Conservation (phyloP, 1,140 invertebrate genomes). For the Hylyphantes graminicola region DNA sequence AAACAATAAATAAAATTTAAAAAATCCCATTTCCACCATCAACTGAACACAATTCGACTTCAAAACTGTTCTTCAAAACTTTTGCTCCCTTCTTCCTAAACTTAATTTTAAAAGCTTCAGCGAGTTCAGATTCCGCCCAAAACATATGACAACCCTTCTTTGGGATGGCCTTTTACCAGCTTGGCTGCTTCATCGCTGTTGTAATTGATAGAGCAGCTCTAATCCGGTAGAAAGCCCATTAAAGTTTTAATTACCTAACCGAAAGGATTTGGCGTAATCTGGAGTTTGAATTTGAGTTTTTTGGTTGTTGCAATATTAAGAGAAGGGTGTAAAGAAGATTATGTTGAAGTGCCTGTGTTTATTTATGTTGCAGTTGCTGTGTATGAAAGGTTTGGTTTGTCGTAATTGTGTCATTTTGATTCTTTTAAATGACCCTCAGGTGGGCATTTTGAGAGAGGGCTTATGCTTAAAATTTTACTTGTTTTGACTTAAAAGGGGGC, state of each 20-base stretch:
- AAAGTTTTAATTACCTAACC: constrained; percentile 59
- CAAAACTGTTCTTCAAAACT: constrained; percentile 4
- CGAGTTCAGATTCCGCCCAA: constrained; percentile 44
- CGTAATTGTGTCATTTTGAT: constrained; percentile 22
- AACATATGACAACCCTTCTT: constrained; percentile 35
- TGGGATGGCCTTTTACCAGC: constrained; percentile 7
- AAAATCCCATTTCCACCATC: background rate
- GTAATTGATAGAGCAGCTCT: constrained; percentile 48
- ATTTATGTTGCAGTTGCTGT: constrained; percentile 29
- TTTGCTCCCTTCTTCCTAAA: constrained; percentile 15
- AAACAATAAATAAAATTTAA: constrained; percentile 1
- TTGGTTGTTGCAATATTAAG: too few species aligned
- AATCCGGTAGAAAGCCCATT: constrained; percentile 56
- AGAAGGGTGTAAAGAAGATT: constrained; percentile 19
- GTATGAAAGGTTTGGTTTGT: constrained; percentile 7
- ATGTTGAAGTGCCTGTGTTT: constrained; percentile 30
- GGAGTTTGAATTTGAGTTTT: constrained; percentile 22
- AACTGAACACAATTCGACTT: background rate
- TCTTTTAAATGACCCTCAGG: constrained; percentile 34
- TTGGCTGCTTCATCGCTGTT: constrained; percentile 47
- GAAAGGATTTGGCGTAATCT: constrained; percentile 52
- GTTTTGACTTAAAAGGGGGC: background rate
- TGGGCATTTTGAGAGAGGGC: constrained; percentile 8
- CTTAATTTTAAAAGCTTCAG: constrained; percentile 57
- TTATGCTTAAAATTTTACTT: constrained; percentile 20